phyloP scores from a whole-genome alignment of 2,888 invertebrate species.

The Malacosoma neustria region DNA sequence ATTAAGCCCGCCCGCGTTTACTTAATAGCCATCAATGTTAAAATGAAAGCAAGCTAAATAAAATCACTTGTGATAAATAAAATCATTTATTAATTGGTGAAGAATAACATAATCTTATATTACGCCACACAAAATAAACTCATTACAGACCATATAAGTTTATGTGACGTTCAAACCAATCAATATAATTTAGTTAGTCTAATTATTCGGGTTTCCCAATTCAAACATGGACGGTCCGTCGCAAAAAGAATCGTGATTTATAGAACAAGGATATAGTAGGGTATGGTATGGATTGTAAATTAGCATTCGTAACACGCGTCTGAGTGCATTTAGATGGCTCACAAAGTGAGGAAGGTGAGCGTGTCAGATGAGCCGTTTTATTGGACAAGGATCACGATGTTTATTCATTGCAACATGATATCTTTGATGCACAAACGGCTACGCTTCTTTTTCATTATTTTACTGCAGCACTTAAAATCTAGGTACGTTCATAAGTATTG shows the following conservation, averaged over 20 bases:
- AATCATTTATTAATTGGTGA: too few species aligned
- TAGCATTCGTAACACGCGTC: constrained; percentile 39
- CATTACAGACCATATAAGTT: not conserved
- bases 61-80: too few species aligned
- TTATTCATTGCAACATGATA: too few species aligned
- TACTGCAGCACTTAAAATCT: too few species aligned
- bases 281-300: constrained; percentile 15
- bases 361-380: constrained; percentile 4
- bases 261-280: constrained; percentile 13
- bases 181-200: not conserved
- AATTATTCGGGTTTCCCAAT: constrained; percentile 25
- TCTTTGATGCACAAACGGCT: too few species aligned
- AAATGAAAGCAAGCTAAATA: too few species aligned
- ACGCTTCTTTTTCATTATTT: too few species aligned
- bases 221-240: constrained; percentile 30
- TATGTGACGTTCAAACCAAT: not conserved
- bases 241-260: constrained; percentile 54
- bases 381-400: constrained; percentile 7
- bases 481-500: too few species aligned
- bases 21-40: too few species aligned
- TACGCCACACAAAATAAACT: not conserved
- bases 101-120: too few species aligned
- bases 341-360: not conserved
- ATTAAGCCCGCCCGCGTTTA: too few species aligned
- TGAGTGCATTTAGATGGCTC: constrained; percentile 15